Evolutionary conservation across 2,797 vertebrate genomes (phyloP).

Genomic region (Catharus ustulatus): DNA sequence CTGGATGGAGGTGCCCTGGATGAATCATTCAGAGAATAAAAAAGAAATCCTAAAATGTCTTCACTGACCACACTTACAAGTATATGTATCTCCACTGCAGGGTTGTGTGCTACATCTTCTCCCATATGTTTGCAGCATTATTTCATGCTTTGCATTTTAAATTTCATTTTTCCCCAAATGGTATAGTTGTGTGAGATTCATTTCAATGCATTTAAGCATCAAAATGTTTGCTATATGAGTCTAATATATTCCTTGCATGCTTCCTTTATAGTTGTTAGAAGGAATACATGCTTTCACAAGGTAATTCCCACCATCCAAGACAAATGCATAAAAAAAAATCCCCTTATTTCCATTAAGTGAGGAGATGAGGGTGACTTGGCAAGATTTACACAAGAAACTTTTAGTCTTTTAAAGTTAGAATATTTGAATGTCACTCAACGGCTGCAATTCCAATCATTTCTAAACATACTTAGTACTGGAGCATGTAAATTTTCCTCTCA

Average conservation of each 20-base stretch:
- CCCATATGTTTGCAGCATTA: neutral
- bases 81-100: neutral
- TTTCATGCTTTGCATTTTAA: neutral
- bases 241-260: neutral
- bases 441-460: neutral
- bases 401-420: neutral
- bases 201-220: neutral
- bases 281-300: neutral
- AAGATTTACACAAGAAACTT: neutral
- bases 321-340: neutral
- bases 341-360: neutral
- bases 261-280: neutral
- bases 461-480: neutral
- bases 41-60: neutral
- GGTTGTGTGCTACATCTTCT: neutral
- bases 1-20: neutral
- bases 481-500: neutral
- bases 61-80: neutral
- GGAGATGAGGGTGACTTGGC: neutral
- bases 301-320: neutral
- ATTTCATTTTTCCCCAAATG: neutral
- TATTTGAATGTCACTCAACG: neutral
- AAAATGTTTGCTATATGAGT: neutral
- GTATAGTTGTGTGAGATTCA: neutral
- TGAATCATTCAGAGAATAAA: neutral